These are phyloP conservation scores for Antedon mediterranea DNA, from an alignment of 53 echinoderm and acorn worm genomes.

Conservation along the genomic window DNA sequence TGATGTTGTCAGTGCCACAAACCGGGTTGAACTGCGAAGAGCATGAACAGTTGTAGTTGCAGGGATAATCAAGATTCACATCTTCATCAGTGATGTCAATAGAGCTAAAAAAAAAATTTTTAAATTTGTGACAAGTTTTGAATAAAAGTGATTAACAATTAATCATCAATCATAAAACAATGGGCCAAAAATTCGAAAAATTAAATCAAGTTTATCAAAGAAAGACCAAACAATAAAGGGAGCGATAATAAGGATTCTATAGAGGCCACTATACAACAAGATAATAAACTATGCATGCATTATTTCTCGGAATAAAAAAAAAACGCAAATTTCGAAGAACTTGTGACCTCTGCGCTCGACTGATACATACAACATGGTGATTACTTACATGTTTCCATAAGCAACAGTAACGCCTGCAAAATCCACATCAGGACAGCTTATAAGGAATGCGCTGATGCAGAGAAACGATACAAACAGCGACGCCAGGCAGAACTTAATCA, in stretches of 20 bases:
- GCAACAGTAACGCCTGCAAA: conserved; percentile 71
- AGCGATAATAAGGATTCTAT: too few species aligned
- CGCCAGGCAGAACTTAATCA: conserved; percentile 72
- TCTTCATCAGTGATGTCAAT: neutral
- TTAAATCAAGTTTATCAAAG: too few species aligned
- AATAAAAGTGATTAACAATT: too few species aligned
- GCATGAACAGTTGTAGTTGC: conserved; percentile 60
- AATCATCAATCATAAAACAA: too few species aligned
- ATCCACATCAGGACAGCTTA: conserved; percentile 55
- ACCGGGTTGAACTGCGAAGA: conserved; percentile 64
- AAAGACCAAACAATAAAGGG: too few species aligned
- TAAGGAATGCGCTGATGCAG: conserved; percentile 53
- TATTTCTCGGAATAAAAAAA: neutral
- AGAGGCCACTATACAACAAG: too few species aligned
- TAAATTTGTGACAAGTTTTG: too few species aligned
- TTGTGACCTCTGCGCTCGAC: too few species aligned
- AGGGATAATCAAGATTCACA: conserved; percentile 18
- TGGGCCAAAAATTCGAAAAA: too few species aligned
- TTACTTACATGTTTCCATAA: conserved; percentile 58
- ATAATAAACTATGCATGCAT: neutral
- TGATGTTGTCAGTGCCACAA: conserved; percentile 63
- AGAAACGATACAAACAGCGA: conserved; percentile 53
- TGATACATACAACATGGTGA: too few species aligned
- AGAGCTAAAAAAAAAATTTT: neutral
- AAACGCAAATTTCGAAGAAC: too few species aligned